Conservation (phyloP, 1,140 invertebrate species). For the Octopus bimaculoides region DNA sequence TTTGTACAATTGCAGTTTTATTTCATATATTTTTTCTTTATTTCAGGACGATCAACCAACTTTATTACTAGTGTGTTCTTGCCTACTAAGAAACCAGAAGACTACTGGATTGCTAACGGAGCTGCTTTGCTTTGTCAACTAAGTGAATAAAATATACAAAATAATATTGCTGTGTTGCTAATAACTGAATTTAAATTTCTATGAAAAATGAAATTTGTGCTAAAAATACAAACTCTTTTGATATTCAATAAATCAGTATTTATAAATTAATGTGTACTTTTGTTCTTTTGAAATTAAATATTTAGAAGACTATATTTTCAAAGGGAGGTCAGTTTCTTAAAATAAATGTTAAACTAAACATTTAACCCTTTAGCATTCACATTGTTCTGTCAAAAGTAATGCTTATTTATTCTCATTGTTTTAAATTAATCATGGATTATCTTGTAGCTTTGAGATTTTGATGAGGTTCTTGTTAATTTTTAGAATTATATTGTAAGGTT, state of each 20-base stretch:
- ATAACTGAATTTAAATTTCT: background rate
- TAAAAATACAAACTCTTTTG: background rate
- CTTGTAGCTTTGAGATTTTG: no score
- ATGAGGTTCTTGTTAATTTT: no score
- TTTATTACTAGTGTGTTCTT: slow-evolving; percentile 79
- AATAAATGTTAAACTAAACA: no score
- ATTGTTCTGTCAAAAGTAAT: no score
- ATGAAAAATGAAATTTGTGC: background rate
- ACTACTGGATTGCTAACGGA: slow-evolving; percentile 83
- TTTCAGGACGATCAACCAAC: slow-evolving; percentile 77
- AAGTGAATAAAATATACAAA: slow-evolving; percentile 60
- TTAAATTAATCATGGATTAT: no score
- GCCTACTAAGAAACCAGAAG: slow-evolving; percentile 62
- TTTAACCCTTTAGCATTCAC: no score
- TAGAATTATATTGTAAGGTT: no score
- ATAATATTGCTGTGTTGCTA: background rate
- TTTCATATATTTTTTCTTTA: slow-evolving; percentile 18
- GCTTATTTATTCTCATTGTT: no score
- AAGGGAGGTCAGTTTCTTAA: no score
- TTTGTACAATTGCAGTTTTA: background rate
- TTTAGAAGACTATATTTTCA: no score
- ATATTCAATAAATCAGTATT: background rate
- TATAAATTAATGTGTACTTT: background rate
- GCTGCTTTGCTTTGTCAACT: slow-evolving; percentile 79
- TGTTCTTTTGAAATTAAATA: no score